Conservation (phyloP, 2,888 invertebrate species). For the Drosophila paracracens region DNA sequence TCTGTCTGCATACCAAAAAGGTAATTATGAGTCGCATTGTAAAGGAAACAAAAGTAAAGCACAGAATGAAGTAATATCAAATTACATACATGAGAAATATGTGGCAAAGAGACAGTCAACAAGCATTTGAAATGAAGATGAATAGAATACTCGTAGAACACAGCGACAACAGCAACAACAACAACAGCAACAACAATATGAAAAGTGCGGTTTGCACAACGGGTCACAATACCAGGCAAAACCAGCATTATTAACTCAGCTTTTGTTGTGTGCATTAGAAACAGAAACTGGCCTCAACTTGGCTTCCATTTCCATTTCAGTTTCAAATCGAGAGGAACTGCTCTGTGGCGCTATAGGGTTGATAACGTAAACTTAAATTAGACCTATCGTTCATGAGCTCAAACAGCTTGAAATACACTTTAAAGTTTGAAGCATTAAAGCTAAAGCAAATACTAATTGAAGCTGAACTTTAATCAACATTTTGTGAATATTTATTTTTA, state of each 20-base stretch:
- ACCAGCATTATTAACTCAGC: constrained; percentile 44
- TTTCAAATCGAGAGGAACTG: constrained; percentile 42
- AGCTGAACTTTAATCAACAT: background rate
- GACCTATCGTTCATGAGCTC: background rate
- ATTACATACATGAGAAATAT: constrained; percentile 71
- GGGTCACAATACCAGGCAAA: constrained; percentile 47
- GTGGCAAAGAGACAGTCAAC: constrained; percentile 49
- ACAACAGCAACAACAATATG: background rate
- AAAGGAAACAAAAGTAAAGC: constrained; percentile 75
- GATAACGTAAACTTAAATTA: constrained; percentile 3
- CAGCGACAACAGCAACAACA: background rate
- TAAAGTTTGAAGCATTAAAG: background rate
- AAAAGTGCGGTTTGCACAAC: constrained; percentile 32
- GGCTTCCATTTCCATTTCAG: constrained; percentile 50
- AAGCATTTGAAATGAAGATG: constrained; percentile 17
- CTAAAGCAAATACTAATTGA: background rate
- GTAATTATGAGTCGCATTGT: constrained; percentile 78
- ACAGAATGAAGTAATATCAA: constrained; percentile 68
- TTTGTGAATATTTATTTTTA: background rate
- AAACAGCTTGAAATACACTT: background rate
- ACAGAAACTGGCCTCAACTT: constrained; percentile 50
- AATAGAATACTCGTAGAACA: constrained; percentile 32
- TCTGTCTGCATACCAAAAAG: constrained; percentile 81
- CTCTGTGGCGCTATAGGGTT: constrained; percentile 43
- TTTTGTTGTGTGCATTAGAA: constrained; percentile 43